Evolutionary conservation across 2,113 vertebrate genomes (phyloP), one percentile per base, ranked within the genome.

Genomic region (Pycnonotus jocosus): DNA sequence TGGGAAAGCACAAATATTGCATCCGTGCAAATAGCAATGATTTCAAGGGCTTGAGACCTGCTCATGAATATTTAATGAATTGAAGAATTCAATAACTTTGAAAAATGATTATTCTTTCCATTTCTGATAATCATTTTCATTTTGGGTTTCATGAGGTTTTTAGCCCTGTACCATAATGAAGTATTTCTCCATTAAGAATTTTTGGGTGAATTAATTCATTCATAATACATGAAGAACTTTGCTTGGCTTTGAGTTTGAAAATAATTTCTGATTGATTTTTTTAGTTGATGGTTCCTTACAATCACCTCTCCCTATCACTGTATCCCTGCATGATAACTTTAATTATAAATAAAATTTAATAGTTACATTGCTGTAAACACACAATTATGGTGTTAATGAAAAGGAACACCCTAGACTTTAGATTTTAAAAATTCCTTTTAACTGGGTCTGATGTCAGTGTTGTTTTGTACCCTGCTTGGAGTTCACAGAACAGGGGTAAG

Each of bases 121-220:
- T 83, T 92, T 88, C 71, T 80, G 54, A 61, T 90, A 72, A 86
- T 77, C 15, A 50, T 80, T 95, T 90, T 93, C 53, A 60, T 88
- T 88, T 72, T 50, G 31, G 20, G 3, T 35, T 85, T 91, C 11
- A 8, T 48, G 50, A 30, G 45, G 35, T 61, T 92, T 85, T 88
- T 95, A 76, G 77, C 80, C 45, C n/a, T 53, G 60, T 20, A 40
- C 16, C 70, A 7, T 81, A 74, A 61, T 62, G 35, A 54, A 68
- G 14, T 86, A 50, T 78, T 80, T 82, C 45, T 64, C 6, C 74
- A 61, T 57, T 72, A 80, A 86, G 58, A 74, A 57, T 61, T 88
- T 81, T 79, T 71, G 9, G 0, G 10, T 14, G 30, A 64, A 72
- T 81, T 54, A 57, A 72, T 88, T 72, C 6, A 56, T 72, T 65